Evolutionary conservation across 2,113 vertebrate genomes (phyloP), one percentile per base, ranked within the genome.

Genomic region (Cheirogaleus medius): DNA sequence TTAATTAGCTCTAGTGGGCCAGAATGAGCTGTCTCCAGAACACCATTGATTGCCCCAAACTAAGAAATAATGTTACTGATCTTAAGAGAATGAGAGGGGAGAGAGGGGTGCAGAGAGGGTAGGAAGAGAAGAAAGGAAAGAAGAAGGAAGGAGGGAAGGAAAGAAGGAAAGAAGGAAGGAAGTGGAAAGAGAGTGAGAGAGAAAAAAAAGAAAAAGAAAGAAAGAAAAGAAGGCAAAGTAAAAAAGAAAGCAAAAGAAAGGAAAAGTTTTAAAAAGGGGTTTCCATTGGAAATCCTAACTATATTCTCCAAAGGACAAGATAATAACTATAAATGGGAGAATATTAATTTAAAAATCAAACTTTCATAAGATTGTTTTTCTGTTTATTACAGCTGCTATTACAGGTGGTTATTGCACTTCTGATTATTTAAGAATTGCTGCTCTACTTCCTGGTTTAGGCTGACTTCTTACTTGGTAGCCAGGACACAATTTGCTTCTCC

Each of bases 81-180:
- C 47, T 52, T 68, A 44, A 21, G 39, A 42, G 34, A 73, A 18
- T 49, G n/a, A 29, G n/a, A 29, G 1, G 3, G 69, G 29, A 27
- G 6, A 21, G n/a, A 84, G 7, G 14, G 23, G 37, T 14, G n/a
- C 29, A 77, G 17, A 52, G 5, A 77, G 15, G 11, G 39, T n/a
- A 25, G 14, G 39, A 44, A 23, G 2, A 14, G 15, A 49, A 10
- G 17, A 8, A 7, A 27, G 6, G 20, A 56, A 56, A 20, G 20
- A 20, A 9, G 8, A 0, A 37, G 11, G 39, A 44, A 39, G 15
- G 8, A 44, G 6, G 1, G 13, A 13, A 27, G 23, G 7, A 13
- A 54, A 14, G 25, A 11, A 20, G 2, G 10, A 15, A 32, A 20
- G 4, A 1, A 3, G 29, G 7, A 56, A 56, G 6, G 54, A 23